A percentile compares a stretch with the other conserved stretches of the same genome.
Conservation (phyloP, 2,797 vertebrate species). For the Delichon dasypus region DNA sequence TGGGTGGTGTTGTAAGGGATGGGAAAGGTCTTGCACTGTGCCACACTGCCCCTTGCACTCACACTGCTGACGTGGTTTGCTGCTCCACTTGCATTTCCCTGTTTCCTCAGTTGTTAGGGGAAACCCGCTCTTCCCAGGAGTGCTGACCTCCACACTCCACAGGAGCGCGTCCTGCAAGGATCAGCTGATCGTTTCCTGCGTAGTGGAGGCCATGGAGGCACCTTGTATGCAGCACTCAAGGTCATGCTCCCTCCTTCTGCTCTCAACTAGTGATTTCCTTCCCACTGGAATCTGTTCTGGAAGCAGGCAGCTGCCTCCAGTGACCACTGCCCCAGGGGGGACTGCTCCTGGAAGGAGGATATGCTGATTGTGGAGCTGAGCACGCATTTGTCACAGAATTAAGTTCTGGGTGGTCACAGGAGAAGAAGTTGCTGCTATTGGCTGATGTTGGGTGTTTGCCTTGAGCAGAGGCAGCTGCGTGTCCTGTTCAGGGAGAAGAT, state of each 20-base stretch:
- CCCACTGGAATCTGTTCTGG: neutral
- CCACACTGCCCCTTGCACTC: neutral
- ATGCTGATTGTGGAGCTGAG: neutral
- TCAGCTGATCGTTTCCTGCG: neutral
- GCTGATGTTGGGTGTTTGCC: neutral
- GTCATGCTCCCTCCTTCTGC: neutral
- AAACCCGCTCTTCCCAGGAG: neutral
- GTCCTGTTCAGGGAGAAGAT: neutral
- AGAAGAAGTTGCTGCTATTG: neutral
- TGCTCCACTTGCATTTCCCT: neutral
- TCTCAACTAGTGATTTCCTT: neutral
- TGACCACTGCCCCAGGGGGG: neutral
- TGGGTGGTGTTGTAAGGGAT: neutral
- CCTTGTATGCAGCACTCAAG: neutral
- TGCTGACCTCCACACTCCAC: neutral
- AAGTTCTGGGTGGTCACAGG: neutral
- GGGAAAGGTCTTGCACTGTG: neutral
- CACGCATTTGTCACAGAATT: neutral
- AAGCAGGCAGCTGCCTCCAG: neutral
- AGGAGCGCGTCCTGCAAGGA: rapidly evolving
- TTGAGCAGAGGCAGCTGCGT: neutral
- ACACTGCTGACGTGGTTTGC: neutral
- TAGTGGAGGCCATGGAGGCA: neutral
- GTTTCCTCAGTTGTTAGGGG: neutral
- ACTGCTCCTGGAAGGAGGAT: neutral